Evolutionary conservation across 2,888 invertebrate genomes (phyloP).

Genomic region (Onthophagus sagittarius): DNA sequence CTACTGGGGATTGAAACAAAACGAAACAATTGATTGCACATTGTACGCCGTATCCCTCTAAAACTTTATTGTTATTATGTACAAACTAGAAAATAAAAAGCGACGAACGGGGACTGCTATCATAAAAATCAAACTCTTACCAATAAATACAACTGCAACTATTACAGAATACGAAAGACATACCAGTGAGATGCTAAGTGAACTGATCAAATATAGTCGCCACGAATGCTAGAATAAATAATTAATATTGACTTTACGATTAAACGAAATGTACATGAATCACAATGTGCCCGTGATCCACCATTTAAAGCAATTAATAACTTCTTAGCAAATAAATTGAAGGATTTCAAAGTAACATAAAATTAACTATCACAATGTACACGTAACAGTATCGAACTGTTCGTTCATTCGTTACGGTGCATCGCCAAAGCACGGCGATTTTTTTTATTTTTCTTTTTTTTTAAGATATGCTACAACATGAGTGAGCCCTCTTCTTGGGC

Average conservation of each 20-base stretch:
- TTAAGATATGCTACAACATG: not conserved
- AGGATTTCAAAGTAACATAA: not conserved
- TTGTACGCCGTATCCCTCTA: not conserved
- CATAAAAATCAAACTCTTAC: not conserved
- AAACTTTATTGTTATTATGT: not conserved
- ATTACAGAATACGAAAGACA: not conserved
- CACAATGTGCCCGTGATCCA: not conserved
- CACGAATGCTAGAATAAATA: not conserved
- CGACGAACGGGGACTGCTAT: not conserved
- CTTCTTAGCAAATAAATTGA: not conserved
- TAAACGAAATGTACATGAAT: not conserved
- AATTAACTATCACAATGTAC: not conserved
- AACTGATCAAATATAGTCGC: not conserved
- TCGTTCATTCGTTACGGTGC: not conserved
- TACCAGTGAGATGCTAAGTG: not conserved
- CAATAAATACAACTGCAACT: not conserved
- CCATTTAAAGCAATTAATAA: not conserved
- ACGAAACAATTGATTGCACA: not conserved
- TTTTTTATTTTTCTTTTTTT: not conserved
- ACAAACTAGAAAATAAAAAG: not conserved
- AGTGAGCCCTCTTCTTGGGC: not conserved
- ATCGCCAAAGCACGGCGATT: not conserved
- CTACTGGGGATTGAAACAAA: not conserved
- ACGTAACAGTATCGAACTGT: not conserved
- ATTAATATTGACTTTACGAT: not conserved